Evolutionary conservation across 2,888 invertebrate genomes (phyloP), one percentile per base, ranked within the genome.

Genomic region (Cataglyphis altisquamis): DNA sequence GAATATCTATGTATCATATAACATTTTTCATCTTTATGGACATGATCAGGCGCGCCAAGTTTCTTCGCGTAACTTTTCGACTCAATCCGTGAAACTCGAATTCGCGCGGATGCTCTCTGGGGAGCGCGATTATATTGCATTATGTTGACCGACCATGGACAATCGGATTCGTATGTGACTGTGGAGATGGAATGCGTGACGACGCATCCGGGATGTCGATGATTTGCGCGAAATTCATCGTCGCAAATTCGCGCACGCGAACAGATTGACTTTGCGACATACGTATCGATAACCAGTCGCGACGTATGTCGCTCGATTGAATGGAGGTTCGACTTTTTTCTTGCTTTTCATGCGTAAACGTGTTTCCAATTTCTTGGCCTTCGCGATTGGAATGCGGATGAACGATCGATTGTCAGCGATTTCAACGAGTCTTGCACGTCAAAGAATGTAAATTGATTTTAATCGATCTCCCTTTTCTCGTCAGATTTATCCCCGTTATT

Each of bases 131-230:
- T 60, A 70, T 18, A 45, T 70, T 41, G 72, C 36, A 55, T 70
- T 70, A 70, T 12, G 36, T 60, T 41, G 78, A 70, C 45, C 32
- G 60, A 36, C 60, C 45, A 21, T 70, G 78, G 60, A 70, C 72
- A 80, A 80, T 78, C 68, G 68, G 29, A 52, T n/a, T 41, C 29
- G 45, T 60, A 52, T 52, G 72, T 62, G 78, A 80, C 72, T 21
- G 21, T 36, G 78, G 36, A 87, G 87, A 25, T 12, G 82, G 70
- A 87, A 87, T 78, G 83, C 83, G 72, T 86, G 86, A 86, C 86
- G 57, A 29, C 63, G 75, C 81, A 81, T 81, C 75, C 52, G 70
- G 83, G 73, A 83, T 81, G 68, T 64, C 55, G 41, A 21, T 73
- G 72, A 75, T 75, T 85, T 85, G 45, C 80, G 74, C 78, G 86